Evolutionary conservation across 2,113 vertebrate species (phyloP), one percentile per base, ranked within the genome.

Genomic region (Junco hyemalis): DNA sequence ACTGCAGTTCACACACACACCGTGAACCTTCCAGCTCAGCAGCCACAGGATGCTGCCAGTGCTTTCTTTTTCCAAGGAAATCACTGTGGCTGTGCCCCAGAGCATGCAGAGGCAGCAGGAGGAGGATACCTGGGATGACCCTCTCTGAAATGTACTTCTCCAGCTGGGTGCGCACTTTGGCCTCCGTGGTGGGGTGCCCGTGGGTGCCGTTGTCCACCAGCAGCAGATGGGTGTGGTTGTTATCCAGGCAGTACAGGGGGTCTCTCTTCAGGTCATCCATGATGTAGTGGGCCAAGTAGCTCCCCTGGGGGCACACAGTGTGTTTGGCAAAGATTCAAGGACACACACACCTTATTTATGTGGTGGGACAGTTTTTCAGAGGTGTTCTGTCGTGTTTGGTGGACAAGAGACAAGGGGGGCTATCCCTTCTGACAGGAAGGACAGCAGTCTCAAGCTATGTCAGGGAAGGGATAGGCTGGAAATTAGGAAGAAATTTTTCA

Each of bases 191-290:
- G 7, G 98, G 97, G 35, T 97, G 97, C 13, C 98, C 98, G 0
- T 98, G 97, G 79, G 98, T 97, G n/a, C 98, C 98, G 0, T 98
- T 98, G 50, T 98, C 98, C 13, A 98, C 98, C 6, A 98, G 97
- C 59, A 98, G 89, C 15, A 98, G 78, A 38, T 98, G 98, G 6
- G 98, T 98, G 70, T 98, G 98, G 11, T 98, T 98, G 88, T 98
- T 98, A 61, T 98, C 98, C 92, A 98, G 87, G 82, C 97, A 97
- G 59, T 98, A 98, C 11, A 98, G 92, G 2, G 98, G 97, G 48
- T 98, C 98, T 79, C 96, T 97, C 78, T 97, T 98, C 71, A 98
- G 97, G 94, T 98, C 98, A 36, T 98, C 98, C 98, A 98, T 98
- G 29, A 97, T 87, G 63, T 98, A 98, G 51, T 89, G 98, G 6